These are phyloP conservation scores for Pseudonaja textilis DNA, from an alignment of 2,113 vertebrate species.

Conservation along the genomic window DNA sequence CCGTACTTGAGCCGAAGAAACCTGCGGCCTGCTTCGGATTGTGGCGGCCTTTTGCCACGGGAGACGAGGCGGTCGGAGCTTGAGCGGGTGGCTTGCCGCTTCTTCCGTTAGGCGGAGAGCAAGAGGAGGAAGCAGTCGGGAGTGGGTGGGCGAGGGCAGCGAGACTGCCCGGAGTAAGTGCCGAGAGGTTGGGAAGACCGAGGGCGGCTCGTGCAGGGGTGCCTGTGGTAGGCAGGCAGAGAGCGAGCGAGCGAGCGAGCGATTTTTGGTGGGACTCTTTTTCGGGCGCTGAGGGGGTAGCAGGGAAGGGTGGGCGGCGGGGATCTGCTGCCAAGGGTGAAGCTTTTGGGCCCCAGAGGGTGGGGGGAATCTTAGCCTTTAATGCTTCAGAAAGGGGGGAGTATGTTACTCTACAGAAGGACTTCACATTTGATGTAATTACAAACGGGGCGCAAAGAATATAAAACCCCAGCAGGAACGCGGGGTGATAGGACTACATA, in stretches of 20 bases:
- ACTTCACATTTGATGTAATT: neutral
- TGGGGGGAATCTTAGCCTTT: neutral
- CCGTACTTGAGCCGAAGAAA: neutral
- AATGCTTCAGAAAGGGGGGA: neutral
- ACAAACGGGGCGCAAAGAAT: neutral
- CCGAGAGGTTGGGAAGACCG: neutral
- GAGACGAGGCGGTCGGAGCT: neutral
- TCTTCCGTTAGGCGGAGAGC: neutral
- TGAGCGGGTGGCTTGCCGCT: neutral
- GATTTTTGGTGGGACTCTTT: neutral
- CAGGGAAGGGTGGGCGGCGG: neutral
- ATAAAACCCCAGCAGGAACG: neutral
- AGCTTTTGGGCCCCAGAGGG: neutral
- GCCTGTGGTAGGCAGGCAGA: neutral
- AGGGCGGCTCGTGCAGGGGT: neutral
- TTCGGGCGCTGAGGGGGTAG: neutral
- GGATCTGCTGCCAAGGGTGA: neutral
- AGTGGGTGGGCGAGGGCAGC: neutral
- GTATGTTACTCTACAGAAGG: neutral
- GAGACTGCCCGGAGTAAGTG: neutral
- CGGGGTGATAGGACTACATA: neutral
- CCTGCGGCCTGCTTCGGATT: neutral
- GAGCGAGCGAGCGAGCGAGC: neutral
- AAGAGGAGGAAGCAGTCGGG: too few species aligned
- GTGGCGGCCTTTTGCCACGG: neutral